Conservation (phyloP, 1,140 invertebrate species). For the Aphaenogaster rudis region DNA sequence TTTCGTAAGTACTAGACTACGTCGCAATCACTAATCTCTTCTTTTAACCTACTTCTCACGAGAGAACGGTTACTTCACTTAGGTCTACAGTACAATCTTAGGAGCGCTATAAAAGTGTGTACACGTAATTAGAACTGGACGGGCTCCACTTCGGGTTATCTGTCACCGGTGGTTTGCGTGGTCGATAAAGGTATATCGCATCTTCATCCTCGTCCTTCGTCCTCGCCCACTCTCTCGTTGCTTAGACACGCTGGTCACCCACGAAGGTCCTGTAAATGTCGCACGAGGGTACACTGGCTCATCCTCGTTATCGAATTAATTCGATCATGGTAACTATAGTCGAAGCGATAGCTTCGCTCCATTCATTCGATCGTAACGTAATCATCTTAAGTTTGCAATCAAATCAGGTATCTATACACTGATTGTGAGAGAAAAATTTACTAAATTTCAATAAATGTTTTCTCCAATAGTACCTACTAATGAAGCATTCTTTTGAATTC, state of each 20-base stretch:
- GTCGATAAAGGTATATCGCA: conserved; percentile 39
- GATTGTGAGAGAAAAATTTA: too few relatives aligned
- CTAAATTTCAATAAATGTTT: too few relatives aligned
- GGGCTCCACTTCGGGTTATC: background rate
- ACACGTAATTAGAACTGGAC: conserved; percentile 37
- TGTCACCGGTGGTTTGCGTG: conserved; percentile 33
- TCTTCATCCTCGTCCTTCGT: conserved; percentile 18
- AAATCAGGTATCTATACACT: background rate
- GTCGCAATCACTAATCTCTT: conserved; percentile 37
- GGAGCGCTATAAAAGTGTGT: conserved; percentile 40
- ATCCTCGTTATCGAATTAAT: conserved; percentile 54
- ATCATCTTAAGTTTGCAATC: conserved; percentile 23
- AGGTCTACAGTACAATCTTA: conserved; percentile 2
- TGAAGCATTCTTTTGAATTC: too few relatives aligned
- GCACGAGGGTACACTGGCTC: background rate
- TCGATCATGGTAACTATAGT: conserved; percentile 28
- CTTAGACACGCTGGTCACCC: conserved; percentile 45
- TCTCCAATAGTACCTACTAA: too few relatives aligned
- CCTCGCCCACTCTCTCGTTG: background rate
- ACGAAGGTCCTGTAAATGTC: conserved; percentile 38
- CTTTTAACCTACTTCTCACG: conserved; percentile 48
- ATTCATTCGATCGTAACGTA: background rate
- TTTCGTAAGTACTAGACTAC: conserved; percentile 7
- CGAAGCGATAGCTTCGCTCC: background rate
- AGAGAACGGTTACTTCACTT: conserved; percentile 21